phyloP scores from a whole-genome alignment of 2,888 invertebrate species.

The Ectobius pallidus region DNA sequence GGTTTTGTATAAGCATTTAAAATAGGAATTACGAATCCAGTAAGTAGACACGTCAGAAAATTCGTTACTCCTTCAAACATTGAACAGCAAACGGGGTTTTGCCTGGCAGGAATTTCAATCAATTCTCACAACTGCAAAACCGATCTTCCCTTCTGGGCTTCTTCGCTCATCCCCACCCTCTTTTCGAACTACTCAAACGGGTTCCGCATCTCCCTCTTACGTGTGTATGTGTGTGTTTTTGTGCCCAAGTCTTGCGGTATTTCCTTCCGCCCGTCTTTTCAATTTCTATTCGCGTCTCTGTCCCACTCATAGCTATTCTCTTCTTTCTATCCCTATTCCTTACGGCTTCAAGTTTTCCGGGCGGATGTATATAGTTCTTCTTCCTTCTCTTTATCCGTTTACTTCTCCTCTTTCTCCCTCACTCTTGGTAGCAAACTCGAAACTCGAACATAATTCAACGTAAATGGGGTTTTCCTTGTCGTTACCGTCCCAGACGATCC shows the following conservation, averaged over 20 bases:
- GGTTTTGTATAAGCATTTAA: no score
- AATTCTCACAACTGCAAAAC: constrained; percentile 20
- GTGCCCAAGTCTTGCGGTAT: constrained; percentile 10
- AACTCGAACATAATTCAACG: constrained; percentile 22
- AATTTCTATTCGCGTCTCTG: background rate
- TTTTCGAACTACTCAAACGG: background rate
- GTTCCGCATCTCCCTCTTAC: background rate
- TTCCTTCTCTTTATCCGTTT: background rate
- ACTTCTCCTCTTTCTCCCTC: background rate
- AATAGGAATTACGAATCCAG: no score
- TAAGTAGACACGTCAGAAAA: background rate
- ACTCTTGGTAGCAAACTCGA: background rate
- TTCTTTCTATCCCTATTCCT: background rate
- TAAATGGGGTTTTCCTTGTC: constrained; percentile 20
- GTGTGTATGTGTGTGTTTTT: constrained; percentile 7
- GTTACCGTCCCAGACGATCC: background rate
- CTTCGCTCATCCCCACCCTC: background rate
- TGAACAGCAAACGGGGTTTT: constrained; percentile 14
- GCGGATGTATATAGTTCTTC: background rate
- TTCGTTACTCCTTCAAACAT: background rate
- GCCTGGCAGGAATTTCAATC: constrained; percentile 41
- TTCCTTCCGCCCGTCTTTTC: constrained; percentile 7
- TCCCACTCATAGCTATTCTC: background rate
- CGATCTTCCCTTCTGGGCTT: constrained; percentile 1
- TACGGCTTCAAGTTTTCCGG: background rate